Evolutionary conservation across 1,140 invertebrate species (phyloP), one percentile per base, ranked within the genome.

Genomic region (Aplysia californica): DNA sequence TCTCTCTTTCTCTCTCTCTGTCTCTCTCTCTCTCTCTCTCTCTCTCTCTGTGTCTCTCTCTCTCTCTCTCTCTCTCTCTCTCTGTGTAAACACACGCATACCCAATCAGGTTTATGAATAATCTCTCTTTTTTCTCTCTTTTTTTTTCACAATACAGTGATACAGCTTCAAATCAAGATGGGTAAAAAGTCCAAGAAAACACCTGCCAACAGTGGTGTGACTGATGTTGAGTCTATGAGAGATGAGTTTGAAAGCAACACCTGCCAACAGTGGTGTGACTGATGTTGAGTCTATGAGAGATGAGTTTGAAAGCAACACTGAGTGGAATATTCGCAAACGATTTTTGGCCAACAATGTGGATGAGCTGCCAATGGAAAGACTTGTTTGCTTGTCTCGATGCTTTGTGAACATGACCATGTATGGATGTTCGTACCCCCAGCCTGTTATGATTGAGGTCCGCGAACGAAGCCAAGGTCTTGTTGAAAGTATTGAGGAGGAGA

Each of bases 401-500:
- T 96, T 96, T 84, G 92, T 93, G 0, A 97, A 96, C 87, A 91
- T 96, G 50, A 95, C 96, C 87, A 92, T 96, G 71, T 90, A 96
- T 82, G 95, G 95, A 58, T 96, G 95, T 91, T 93, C 92, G 83
- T 96, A 96, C 90, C 95, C 95, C 29, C 85, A 90, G 41, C 91
- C 93, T 80, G 95, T 95, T 0, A 97, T 97, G 96, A 61, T 6
- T 21, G 69, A 78, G 50, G 73, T 82, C 4, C 44, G 23, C 26
- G 69, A 74, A 44, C 55, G 80, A 18, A 71, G 70, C 18, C 56
- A 58, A 36, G 75, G 71, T 4, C 41, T 79, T 26, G 18, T 39
- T 36, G 58, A 73, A 26, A 58, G 61, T n/a, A 29, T 36, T 4
- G 70, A 55, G 50, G 21, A 3, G 31, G 50, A 15, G 2, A 29